A percentile compares a stretch with the other conserved stretches of the same genome.
These are phyloP conservation scores for Pentalonia nigronervosa DNA, from an alignment of 1,140 invertebrate species.

Conservation along the genomic window DNA sequence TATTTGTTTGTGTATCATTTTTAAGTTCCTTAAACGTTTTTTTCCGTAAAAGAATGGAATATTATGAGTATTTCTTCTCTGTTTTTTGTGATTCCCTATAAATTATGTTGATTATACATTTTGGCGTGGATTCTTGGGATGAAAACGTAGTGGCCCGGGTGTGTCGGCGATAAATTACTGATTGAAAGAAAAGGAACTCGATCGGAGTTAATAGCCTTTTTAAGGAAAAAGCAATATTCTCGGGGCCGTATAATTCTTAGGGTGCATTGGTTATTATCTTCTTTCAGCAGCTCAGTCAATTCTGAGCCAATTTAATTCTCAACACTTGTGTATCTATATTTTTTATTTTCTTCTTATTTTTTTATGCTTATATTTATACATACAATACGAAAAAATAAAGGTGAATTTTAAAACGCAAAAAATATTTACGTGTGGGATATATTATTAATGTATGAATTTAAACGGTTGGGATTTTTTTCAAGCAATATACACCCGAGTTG, in stretches of 20 bases:
- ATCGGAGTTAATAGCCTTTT: slow-evolving; percentile 51
- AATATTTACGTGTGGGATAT: background rate
- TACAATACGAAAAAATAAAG: background rate
- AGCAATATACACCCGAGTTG: background rate
- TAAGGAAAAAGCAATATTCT: slow-evolving; percentile 51
- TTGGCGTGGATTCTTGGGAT: background rate
- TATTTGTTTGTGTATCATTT: background rate
- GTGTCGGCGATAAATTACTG: slow-evolving; percentile 53
- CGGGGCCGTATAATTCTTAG: slow-evolving; percentile 17
- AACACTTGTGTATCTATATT: slow-evolving; percentile 15
- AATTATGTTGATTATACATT: slow-evolving; percentile 57
- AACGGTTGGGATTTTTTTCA: slow-evolving; percentile 23
- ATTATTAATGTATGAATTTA: slow-evolving; percentile 27
- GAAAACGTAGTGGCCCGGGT: slow-evolving; percentile 6
- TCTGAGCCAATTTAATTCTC: slow-evolving; percentile 54
- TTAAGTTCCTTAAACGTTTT: background rate
- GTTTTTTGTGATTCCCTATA: slow-evolving; percentile 27
- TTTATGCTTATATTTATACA: background rate
- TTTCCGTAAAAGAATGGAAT: background rate
- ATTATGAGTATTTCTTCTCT: slow-evolving; percentile 4
- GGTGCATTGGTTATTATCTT: slow-evolving; percentile 46
- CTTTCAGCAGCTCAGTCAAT: slow-evolving; percentile 28
- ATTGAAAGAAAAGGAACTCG: slow-evolving; percentile 56
- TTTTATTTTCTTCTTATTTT: slow-evolving; percentile 1
- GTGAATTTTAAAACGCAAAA: background rate